A percentile compares a stretch with the other conserved stretches of the same genome.
Conservation (phyloP, 2,113 vertebrate genomes). For the Bombycilla garrulus region DNA sequence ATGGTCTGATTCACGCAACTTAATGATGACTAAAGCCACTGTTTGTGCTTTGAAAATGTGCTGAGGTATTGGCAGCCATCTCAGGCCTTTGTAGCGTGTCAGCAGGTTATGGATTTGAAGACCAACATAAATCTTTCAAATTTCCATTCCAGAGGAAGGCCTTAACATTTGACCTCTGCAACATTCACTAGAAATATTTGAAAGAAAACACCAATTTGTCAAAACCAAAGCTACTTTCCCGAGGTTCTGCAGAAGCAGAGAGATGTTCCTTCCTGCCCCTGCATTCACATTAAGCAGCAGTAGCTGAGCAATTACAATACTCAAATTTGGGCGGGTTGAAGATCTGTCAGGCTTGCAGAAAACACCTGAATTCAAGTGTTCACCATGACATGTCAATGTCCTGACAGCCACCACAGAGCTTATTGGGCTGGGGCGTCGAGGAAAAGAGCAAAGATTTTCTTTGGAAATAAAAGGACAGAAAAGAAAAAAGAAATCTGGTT, state of each 20-base stretch:
- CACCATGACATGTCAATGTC: not conserved
- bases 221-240: not conserved
- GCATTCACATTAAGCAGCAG: not conserved
- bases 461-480: not conserved
- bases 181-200: not conserved
- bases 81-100: not conserved
- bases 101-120: conserved; percentile 3
- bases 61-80: conserved; percentile 15
- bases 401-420: not conserved
- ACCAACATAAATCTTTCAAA: conserved; percentile 1
- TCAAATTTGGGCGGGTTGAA: not conserved
- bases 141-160: not conserved
- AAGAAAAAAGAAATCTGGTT: not conserved
- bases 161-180: not conserved
- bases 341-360: not conserved
- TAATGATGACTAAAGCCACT: conserved; percentile 12
- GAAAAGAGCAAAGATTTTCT: not conserved
- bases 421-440: not conserved
- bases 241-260: not conserved
- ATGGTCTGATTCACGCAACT: not conserved
- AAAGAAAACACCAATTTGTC: not conserved
- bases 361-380: not conserved
- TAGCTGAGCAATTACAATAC: not conserved
- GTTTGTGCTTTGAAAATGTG: not conserved
- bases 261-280: not conserved